A percentile compares a stretch with the other conserved stretches of the same genome.
These are phyloP conservation scores for Glandiceps talaboti DNA, from an alignment of 53 echinoderm and acorn worm species.

Conservation along the genomic window DNA sequence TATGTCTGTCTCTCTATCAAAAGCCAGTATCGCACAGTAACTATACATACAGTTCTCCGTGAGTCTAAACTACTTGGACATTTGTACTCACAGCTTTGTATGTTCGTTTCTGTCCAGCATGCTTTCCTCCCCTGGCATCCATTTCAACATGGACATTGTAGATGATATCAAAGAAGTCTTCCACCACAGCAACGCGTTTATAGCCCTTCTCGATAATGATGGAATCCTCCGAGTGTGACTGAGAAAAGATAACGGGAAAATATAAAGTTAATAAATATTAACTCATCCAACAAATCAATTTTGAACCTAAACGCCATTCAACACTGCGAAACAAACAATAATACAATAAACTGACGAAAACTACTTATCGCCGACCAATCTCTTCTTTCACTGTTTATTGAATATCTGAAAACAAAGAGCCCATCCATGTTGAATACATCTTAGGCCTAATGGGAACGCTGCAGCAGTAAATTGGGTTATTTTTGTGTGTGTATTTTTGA, in stretches of 20 bases:
- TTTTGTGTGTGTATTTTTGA: too few relatives aligned
- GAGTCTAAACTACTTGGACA: too few relatives aligned
- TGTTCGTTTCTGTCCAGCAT: conserved; percentile 91
- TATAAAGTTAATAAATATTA: neutral
- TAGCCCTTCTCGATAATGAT: conserved; percentile 75
- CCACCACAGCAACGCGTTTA: conserved; percentile 85
- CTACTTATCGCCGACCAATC: too few relatives aligned
- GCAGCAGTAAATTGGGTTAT: too few relatives aligned
- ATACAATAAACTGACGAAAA: too few relatives aligned
- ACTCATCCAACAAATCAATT: too few relatives aligned
- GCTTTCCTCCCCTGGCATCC: conserved; percentile 68
- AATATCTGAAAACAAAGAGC: too few relatives aligned
- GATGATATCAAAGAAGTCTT: conserved; percentile 89
- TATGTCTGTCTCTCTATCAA: too few relatives aligned
- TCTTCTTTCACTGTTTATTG: too few relatives aligned
- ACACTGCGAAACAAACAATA: neutral
- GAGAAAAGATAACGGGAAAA: neutral
- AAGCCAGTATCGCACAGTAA: too few relatives aligned
- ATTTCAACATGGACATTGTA: conserved; percentile 82
- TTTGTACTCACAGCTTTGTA: conserved; percentile 74
- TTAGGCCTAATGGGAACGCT: too few relatives aligned
- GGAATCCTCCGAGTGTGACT: conserved; percentile 65
- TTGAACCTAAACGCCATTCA: neutral
- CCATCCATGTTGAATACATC: too few relatives aligned
- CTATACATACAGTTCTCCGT: neutral